phyloP scores from a whole-genome alignment of 2,797 vertebrate species.

The Sarcoramphus papa region DNA sequence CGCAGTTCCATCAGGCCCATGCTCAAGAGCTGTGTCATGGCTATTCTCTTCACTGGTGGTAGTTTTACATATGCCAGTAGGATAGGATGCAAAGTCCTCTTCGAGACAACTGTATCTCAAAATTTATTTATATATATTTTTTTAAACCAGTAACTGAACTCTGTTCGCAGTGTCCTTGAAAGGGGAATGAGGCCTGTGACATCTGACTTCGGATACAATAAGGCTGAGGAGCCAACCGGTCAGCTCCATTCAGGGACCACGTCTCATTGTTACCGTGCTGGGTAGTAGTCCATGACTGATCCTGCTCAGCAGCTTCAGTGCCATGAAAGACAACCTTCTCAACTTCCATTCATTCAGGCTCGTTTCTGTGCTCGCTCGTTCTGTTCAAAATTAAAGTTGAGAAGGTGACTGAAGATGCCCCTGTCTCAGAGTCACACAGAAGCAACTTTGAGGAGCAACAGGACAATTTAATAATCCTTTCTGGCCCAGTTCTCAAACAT shows the following conservation, averaged over 20 bases:
- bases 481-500: neutral
- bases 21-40: neutral
- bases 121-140: neutral
- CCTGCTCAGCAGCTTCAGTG: neutral
- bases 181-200: fast-evolving
- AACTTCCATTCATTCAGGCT: neutral
- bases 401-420: neutral
- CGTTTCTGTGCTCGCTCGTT: slow-evolving; percentile 21
- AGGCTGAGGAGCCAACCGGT: neutral
- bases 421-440: neutral
- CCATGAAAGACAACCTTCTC: neutral
- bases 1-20: neutral
- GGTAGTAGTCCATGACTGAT: neutral
- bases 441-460: neutral
- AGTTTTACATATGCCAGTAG: neutral
- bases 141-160: neutral
- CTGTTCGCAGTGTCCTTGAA: neutral
- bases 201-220: neutral
- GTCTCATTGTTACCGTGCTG: neutral
- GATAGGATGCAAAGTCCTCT: neutral
- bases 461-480: neutral
- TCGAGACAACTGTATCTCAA: neutral
- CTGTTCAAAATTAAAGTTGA: slow-evolving; percentile 34
- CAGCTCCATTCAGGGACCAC: neutral
- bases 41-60: neutral